phyloP scores from a whole-genome alignment of 2,113 vertebrate species.

The Athene cunicularia region DNA sequence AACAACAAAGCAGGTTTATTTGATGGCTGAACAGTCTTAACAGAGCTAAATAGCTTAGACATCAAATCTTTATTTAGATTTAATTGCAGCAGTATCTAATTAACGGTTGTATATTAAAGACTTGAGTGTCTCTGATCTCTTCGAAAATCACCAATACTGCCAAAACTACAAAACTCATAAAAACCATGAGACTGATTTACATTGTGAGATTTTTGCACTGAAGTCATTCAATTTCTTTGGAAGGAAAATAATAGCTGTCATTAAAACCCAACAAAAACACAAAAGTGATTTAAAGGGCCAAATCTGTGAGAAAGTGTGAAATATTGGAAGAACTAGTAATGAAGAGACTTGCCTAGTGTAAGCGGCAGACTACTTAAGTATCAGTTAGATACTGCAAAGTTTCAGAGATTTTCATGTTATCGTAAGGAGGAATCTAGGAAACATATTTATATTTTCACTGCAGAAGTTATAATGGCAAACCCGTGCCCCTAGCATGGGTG shows the following conservation, averaged over 20 bases:
- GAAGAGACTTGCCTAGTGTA: neutral
- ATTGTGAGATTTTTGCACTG: neutral
- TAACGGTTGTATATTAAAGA: constrained; percentile 18
- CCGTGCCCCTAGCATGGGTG: neutral
- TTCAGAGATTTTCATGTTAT: neutral
- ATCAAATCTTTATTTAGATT: constrained; percentile 47
- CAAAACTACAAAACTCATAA: neutral
- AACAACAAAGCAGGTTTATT: neutral
- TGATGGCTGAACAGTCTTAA: neutral
- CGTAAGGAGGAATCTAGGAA: neutral
- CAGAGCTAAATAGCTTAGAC: neutral
- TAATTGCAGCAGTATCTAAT: constrained; percentile 37
- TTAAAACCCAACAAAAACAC: neutral
- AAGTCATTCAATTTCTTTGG: neutral
- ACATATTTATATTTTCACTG: neutral
- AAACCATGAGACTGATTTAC: neutral
- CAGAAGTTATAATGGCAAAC: neutral
- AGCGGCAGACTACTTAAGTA: neutral
- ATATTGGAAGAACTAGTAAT: neutral
- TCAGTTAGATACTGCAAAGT: neutral
- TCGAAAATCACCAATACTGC: neutral
- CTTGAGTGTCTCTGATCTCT: constrained; percentile 7
- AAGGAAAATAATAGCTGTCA: neutral
- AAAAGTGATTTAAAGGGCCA: neutral
- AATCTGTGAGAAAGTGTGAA: neutral